Conservation (phyloP, 2,797 vertebrate genomes). For the Sebastes kiyomatsui region DNA sequence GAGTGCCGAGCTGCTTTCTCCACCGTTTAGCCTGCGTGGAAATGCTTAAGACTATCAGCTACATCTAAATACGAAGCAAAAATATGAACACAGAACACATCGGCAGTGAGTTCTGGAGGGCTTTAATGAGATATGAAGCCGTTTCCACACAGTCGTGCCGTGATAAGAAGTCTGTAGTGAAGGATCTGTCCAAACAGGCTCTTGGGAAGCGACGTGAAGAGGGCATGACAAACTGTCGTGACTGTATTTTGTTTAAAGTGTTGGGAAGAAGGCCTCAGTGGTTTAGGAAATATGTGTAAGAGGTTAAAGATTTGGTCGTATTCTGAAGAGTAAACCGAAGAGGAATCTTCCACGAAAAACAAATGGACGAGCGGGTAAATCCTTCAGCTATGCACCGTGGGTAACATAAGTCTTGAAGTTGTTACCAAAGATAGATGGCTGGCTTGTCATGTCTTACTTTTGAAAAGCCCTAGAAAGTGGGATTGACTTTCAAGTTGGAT, state of each 20-base stretch:
- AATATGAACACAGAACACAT: conserved; percentile 7
- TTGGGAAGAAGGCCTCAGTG: neutral
- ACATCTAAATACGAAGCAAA: conserved; percentile 34
- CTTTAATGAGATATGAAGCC: conserved; percentile 14
- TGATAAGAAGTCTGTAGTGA: conserved; percentile 9
- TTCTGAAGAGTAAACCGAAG: conserved; percentile 37
- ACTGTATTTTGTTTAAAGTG: conserved; percentile 32
- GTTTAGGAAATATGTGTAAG: conserved; percentile 31
- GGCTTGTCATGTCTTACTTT: conserved; percentile 76
- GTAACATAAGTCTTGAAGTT: conserved; percentile 59
- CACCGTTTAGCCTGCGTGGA: neutral
- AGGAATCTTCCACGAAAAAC: conserved; percentile 30
- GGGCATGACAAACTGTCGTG: conserved; percentile 7
- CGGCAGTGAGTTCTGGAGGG: neutral
- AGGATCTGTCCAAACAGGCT: conserved; percentile 46
- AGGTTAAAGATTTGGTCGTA: conserved; percentile 16
- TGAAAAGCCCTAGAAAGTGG: conserved; percentile 72
- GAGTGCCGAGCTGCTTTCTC: neutral
- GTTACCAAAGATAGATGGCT: conserved; percentile 57
- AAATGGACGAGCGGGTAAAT: conserved; percentile 31
- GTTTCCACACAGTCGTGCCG: neutral
- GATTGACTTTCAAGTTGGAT: conserved; percentile 79
- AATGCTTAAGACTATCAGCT: conserved; percentile 18
- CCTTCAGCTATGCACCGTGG: conserved; percentile 32
- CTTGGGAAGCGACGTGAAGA: conserved; percentile 1